Evolutionary conservation across 2,113 vertebrate genomes (phyloP).

Genomic region (Athene noctua): DNA sequence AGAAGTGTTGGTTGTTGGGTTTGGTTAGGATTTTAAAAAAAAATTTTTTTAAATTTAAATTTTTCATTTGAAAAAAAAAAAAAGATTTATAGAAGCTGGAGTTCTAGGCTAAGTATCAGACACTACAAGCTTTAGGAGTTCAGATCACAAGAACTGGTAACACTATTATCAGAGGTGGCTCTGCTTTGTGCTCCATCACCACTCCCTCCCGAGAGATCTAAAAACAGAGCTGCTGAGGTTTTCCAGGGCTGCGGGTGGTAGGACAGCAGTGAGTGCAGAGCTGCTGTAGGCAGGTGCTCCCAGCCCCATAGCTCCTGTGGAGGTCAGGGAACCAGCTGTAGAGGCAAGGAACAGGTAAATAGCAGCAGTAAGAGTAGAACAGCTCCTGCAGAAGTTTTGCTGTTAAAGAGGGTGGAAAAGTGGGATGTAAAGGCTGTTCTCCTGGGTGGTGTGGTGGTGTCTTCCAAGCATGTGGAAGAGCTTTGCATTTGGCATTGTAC

Average conservation of each 20-base stretch:
- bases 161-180: accelerated
- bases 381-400: background rate
- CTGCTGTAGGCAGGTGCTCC: background rate
- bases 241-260: background rate
- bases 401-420: background rate
- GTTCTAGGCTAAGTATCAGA: background rate
- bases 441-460: background rate
- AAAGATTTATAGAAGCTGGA: background rate
- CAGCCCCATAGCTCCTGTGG: background rate
- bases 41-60: no score
- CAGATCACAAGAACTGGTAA: background rate
- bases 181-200: background rate
- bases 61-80: no score
- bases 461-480: background rate
- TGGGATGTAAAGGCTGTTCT: background rate
- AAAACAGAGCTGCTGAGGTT: background rate
- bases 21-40: background rate
- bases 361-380: background rate
- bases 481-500: background rate
- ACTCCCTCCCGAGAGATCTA: background rate
- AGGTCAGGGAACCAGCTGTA: no score
- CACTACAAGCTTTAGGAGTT: background rate
- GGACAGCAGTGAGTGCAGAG: background rate
- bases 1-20: background rate
- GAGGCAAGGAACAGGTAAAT: no score